A percentile compares a stretch with the other conserved stretches of the same genome.
These are phyloP conservation scores for Tenrec ecaudatus DNA, from an alignment of 2,113 vertebrate genomes.

Conservation along the genomic window DNA sequence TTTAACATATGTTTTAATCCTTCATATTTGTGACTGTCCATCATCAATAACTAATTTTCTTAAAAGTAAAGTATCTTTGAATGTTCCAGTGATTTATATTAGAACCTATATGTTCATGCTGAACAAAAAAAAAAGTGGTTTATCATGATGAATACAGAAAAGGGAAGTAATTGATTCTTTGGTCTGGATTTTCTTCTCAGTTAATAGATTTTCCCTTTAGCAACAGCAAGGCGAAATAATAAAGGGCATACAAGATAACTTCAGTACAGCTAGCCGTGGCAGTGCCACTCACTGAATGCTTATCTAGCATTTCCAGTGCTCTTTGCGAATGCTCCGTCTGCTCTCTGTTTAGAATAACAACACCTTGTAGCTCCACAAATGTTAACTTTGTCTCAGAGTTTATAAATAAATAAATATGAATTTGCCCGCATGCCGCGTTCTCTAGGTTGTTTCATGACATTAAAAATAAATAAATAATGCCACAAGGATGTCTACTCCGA, in stretches of 20 bases:
- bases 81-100: constrained; percentile 57
- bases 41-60: constrained; percentile 59
- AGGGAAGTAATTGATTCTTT: constrained; percentile 75
- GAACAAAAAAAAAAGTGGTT: constrained; percentile 35
- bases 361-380: constrained; percentile 30
- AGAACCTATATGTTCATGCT: constrained; percentile 25
- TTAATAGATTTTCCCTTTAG: constrained; percentile 76
- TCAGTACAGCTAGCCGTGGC: constrained; percentile 8
- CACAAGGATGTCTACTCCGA: constrained; percentile 29
- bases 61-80: constrained; percentile 44
- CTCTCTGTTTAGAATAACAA: constrained; percentile 72
- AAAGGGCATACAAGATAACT: constrained; percentile 57
- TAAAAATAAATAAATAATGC: constrained; percentile 25
- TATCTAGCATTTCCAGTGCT: constrained; percentile 74
- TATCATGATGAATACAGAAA: constrained; percentile 62
- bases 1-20: constrained; percentile 27
- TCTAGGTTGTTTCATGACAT: constrained; percentile 51
- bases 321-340: constrained; percentile 51
- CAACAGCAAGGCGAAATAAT: constrained; percentile 71
- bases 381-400: constrained; percentile 59
- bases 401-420: constrained; percentile 58
- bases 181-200: constrained; percentile 65
- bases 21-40: not conserved
- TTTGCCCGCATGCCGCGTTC: constrained; percentile 14
- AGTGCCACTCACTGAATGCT: constrained; percentile 57